Evolutionary conservation across 2,888 invertebrate genomes (phyloP).

Genomic region (Sphinx pinastri): DNA sequence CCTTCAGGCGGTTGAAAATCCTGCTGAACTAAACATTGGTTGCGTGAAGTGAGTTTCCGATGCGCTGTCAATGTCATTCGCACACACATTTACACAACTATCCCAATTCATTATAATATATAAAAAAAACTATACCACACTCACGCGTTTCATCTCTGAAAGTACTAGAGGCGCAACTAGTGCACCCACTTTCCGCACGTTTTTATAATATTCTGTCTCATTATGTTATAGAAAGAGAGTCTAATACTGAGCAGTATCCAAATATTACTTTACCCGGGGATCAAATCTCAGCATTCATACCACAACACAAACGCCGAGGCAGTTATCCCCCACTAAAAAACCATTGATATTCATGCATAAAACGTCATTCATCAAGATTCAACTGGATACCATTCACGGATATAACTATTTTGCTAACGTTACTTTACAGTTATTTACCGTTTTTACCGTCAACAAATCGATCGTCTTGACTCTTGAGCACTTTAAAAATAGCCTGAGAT

Average conservation of each 20-base stretch:
- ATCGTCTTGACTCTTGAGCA: conserved; percentile 11
- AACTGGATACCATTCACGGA: not conserved
- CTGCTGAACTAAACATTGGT: not conserved
- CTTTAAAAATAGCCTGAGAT: conserved; percentile 49
- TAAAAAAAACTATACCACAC: not conserved
- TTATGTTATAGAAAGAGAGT: too few relatives aligned
- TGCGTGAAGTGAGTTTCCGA: conserved; percentile 1
- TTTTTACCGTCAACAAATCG: conserved; percentile 24
- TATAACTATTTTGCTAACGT: not conserved
- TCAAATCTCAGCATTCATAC: too few relatives aligned
- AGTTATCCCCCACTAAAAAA: too few relatives aligned
- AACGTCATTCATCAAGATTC: not conserved
- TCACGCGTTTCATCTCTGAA: not conserved
- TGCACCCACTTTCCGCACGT: not conserved
- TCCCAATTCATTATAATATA: not conserved
- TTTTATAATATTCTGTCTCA: not conserved
- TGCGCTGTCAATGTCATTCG: not conserved
- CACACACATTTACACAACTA: not conserved
- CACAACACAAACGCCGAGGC: too few relatives aligned
- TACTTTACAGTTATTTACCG: conserved; percentile 16
- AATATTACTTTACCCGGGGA: too few relatives aligned
- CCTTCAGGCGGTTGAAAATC: conserved; percentile 11
- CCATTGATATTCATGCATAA: not conserved
- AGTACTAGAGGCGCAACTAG: not conserved
- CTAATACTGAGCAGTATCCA: too few relatives aligned